Conservation (phyloP, 2,797 vertebrate species). For the Choloepus didactylus region DNA sequence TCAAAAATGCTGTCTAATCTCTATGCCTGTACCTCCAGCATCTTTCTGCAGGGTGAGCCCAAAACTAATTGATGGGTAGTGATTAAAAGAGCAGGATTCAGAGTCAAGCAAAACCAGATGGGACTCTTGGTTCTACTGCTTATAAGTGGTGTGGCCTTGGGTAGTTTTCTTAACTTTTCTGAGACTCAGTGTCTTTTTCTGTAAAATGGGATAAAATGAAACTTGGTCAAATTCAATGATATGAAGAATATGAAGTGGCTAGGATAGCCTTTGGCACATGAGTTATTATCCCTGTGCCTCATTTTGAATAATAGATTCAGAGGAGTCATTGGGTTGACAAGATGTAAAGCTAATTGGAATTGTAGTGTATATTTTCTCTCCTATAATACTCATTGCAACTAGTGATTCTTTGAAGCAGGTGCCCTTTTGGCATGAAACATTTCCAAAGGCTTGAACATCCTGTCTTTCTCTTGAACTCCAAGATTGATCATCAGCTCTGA, state of each 20-base stretch:
- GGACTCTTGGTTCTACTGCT: neutral
- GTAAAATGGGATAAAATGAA: neutral
- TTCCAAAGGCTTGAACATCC: neutral
- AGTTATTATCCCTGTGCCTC: constrained; percentile 14
- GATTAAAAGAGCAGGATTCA: neutral
- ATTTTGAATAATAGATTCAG: constrained; percentile 34
- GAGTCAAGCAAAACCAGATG: neutral
- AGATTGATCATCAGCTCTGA: neutral
- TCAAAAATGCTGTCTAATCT: neutral
- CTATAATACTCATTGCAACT: neutral
- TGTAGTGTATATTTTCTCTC: neutral
- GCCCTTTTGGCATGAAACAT: neutral
- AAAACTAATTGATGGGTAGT: neutral
- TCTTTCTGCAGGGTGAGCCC: neutral
- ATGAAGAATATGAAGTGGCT: neutral
- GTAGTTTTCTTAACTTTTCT: constrained; percentile 24
- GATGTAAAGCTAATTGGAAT: neutral
- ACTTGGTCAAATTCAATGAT: constrained; percentile 32
- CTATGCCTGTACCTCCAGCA: too few species aligned
- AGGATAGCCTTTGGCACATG: neutral
- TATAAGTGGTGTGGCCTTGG: neutral
- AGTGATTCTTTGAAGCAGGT: neutral
- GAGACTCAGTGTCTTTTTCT: constrained; percentile 17
- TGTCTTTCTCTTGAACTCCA: neutral
- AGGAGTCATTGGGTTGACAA: too few species aligned